Base-by-base conservation (phyloP, 2,113 vertebrate species). In the Scophthalmus maximus region DNA sequence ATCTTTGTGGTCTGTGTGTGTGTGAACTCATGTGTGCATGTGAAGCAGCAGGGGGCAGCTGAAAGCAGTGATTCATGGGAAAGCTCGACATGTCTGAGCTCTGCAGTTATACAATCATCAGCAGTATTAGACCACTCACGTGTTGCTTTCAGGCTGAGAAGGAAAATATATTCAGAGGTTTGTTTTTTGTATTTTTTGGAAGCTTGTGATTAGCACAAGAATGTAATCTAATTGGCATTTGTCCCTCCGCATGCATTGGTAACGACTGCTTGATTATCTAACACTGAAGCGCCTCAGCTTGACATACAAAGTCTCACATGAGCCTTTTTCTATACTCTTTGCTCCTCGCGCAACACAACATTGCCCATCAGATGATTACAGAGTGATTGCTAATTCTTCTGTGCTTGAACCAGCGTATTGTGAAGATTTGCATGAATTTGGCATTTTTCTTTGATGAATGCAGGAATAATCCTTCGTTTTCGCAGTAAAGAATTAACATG, bases 81-180 rank as follows among this genome's bases (percentile, higher is more conserved):
- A 85, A 90, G 81, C 77, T 75, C 81, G 73, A 89, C 85, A 91
- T 89, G 76, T 87, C 76, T 88, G 81, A 77, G 85, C 71, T 80
- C 42, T 61, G 57, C 47, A 76, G 46, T 66, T 68, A 89, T 59
- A 70, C 53, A 57, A 57, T 80, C 72, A 68, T 85, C 53, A 78
- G 76, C 57, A 50, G 42, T 23, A 42, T 74, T 17, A 26, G 52
- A 79, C 50, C 30, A 77, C 50, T 60, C 40, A 50, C 22, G 29
- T 82, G 61, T 68, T 44, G 53, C 58, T 65, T 59, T 57, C 32
- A 61, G 56, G 34, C 40, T 23, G 17, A 58, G 36, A 65, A 26
- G 44, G 34, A 56, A 30, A 67, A 50, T 26, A 9, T 29, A 27
- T n/a, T n/a, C n/a, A n/a, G n/a, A n/a, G n/a, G n/a, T 27, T 3